phyloP scores from a whole-genome alignment of 2,888 invertebrate species.

The Spicauda simplicius region DNA sequence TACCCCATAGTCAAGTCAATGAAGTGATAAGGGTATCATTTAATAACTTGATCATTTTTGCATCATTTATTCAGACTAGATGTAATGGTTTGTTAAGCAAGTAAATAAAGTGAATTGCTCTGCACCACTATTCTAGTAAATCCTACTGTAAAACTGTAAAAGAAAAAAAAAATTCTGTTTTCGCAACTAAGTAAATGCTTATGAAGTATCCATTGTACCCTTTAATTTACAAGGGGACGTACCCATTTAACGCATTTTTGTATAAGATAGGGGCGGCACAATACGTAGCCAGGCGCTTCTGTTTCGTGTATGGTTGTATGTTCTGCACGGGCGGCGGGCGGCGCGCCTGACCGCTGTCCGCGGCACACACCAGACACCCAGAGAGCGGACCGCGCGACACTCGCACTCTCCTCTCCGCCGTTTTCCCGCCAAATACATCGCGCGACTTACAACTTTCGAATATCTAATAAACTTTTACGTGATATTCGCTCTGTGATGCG shows the following conservation, averaged over 20 bases:
- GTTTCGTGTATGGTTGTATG: conserved; percentile 15
- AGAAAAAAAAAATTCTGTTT: too few relatives aligned
- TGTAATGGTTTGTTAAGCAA: too few relatives aligned
- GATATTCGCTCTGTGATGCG: conserved; percentile 66
- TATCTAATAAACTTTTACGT: conserved; percentile 20
- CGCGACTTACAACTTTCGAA: conserved; percentile 42
- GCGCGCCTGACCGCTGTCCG: conserved; percentile 27
- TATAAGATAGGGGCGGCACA: not conserved
- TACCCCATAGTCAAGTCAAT: too few relatives aligned
- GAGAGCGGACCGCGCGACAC: conserved; percentile 54
- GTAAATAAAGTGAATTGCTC: too few relatives aligned
- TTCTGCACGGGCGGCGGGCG: conserved; percentile 39
- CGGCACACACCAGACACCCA: conserved; percentile 59
- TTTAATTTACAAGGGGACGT: conserved; percentile 10
- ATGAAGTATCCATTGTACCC: not conserved
- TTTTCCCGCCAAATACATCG: conserved; percentile 74
- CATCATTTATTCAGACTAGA: too few relatives aligned
- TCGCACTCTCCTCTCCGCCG: conserved; percentile 42
- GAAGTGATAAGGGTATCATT: too few relatives aligned
- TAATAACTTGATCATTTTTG: too few relatives aligned
- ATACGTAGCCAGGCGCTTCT: conserved; percentile 21
- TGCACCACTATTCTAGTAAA: too few relatives aligned
- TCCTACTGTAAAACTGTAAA: too few relatives aligned
- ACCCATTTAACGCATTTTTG: conserved; percentile 3
- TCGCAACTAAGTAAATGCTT: not conserved